Conservation (phyloP, 92 coral and sea anemone genomes). For the Galaxea fascicularis region DNA sequence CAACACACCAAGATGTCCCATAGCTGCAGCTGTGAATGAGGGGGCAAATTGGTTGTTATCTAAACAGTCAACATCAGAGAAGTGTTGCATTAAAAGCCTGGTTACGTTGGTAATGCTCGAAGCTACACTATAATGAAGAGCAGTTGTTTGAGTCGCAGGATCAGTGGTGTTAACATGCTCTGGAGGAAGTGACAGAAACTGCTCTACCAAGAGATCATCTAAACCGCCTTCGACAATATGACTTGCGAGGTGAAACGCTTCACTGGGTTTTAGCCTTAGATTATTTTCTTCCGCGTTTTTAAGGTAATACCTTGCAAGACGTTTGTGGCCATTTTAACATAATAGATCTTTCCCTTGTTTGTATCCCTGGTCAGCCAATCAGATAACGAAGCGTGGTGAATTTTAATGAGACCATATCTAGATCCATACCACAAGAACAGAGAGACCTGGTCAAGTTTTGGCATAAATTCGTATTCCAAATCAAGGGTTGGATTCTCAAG, state of each 20-base stretch:
- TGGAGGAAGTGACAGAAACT: conserved; percentile 48
- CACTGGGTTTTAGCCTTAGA: conserved; percentile 19
- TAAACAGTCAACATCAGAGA: conserved; percentile 31
- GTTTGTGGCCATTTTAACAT: conserved; percentile 59
- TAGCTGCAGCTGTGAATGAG: conserved; percentile 54
- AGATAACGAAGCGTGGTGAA: conserved; percentile 59
- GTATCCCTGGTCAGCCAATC: conserved; percentile 64
- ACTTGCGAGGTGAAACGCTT: conserved; percentile 54
- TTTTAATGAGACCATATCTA: conserved; percentile 22
- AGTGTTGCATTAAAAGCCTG: conserved; percentile 44
- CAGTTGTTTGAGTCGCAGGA: conserved; percentile 31
- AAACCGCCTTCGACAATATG: conserved; percentile 58
- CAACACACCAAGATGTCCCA: conserved; percentile 20
- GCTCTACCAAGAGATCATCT: background rate
- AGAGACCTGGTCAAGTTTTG: conserved; percentile 52
- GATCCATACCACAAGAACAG: conserved; percentile 65
- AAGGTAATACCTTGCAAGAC: conserved; percentile 48
- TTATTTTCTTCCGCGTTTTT: background rate
- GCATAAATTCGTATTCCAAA: conserved; percentile 54
- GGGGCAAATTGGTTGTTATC: conserved; percentile 52
- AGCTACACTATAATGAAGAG: conserved; percentile 52
- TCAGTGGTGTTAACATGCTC: conserved; percentile 35
- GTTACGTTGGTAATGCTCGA: conserved; percentile 25
- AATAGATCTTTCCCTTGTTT: conserved; percentile 47
- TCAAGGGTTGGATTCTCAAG: conserved; percentile 28